Base-by-base conservation (phyloP, 2,113 vertebrate genomes). In the Entosphenus tridentatus region DNA sequence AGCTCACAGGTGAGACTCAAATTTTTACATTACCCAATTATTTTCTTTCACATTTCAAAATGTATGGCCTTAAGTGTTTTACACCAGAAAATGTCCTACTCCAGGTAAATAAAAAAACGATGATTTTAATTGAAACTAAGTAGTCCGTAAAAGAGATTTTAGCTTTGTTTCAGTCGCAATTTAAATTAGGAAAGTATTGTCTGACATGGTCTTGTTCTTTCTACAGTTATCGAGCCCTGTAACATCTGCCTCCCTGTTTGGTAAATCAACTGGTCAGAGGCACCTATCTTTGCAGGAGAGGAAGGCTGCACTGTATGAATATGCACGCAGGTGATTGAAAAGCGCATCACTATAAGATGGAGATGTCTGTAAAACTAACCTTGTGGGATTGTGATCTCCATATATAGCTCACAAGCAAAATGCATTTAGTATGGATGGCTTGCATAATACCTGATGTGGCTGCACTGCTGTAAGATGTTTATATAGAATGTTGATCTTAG, bases 271-370 rank as follows among this genome's bases (percentile, higher is more conserved):
- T 1, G 74, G 74, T 74, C 88, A 88, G 77, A 82, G 93, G 75
- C 93, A 98, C 71, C 77, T 93, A 81, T 95, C 89, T 73, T 78
- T 98, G 70, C 89, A 96, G 75, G 87, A 98, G 70, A 84, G 93
- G 72, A 98, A 96, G 80, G 83, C 83, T 68, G 85, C 84, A 0
- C 76, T 98, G 72, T 95, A 95, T 8, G 85, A 88, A 72, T 88
- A 87, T 2, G 93, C 93, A 67, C 83, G 88, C 80, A 88, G 93
- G 93, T 95, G 76, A 17, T 62, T 62, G 59, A 17, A 14, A 62
- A 17, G 13, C 17, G 2, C 13, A 17, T 14, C 4, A 17, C 17
- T 17, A 1, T 14, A 14, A 17, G 59, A 8, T 62, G 59, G 59
- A 14, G 59, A 17, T 17, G 59, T 17, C 13, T 14, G 59, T 14